Percentiles rank a stretch among this genome's conserved stretches.
These are phyloP conservation scores for Falcunculus frontatus DNA, from an alignment of 2,113 vertebrate species.

Conservation along the genomic window DNA sequence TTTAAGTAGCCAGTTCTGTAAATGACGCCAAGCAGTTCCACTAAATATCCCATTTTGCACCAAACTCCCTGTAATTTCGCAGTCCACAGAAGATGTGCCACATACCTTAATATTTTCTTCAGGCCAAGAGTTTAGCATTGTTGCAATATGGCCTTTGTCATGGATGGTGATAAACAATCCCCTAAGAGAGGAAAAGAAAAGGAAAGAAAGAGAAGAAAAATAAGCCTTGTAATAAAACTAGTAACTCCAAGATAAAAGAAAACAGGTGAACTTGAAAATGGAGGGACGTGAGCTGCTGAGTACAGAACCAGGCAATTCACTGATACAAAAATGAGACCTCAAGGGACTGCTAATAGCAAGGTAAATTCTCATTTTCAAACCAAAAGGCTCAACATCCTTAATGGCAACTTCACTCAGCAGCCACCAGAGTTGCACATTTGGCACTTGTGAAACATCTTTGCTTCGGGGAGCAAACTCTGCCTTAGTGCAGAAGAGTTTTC, in stretches of 20 bases:
- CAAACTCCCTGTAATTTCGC: background rate
- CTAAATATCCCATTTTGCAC: background rate
- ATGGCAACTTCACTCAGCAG: background rate
- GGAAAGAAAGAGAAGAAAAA: background rate
- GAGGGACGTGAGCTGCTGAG: background rate
- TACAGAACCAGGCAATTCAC: background rate
- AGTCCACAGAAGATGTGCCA: background rate
- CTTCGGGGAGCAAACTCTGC: background rate
- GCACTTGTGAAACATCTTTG: background rate
- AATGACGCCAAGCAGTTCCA: background rate
- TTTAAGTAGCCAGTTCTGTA: background rate
- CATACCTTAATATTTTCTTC: slow-evolving; percentile 92
- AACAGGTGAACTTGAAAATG: background rate
- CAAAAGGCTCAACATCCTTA: background rate
- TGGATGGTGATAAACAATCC: slow-evolving; percentile 98
- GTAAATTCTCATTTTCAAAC: background rate
- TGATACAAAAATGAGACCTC: background rate
- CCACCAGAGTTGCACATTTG: background rate
- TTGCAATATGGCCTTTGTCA: slow-evolving; percentile 92
- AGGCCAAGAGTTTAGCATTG: slow-evolving; percentile 96
- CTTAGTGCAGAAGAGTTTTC: background rate
- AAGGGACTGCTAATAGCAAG: background rate
- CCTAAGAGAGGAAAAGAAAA: slow-evolving; percentile 14
- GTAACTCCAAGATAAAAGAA: background rate
- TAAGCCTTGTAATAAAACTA: background rate